A percentile compares a stretch with the other conserved stretches of the same genome.
Evolutionary conservation across 64 coral and sea anemone genomes (phyloP).

Genomic region (Trachythela sp.): DNA sequence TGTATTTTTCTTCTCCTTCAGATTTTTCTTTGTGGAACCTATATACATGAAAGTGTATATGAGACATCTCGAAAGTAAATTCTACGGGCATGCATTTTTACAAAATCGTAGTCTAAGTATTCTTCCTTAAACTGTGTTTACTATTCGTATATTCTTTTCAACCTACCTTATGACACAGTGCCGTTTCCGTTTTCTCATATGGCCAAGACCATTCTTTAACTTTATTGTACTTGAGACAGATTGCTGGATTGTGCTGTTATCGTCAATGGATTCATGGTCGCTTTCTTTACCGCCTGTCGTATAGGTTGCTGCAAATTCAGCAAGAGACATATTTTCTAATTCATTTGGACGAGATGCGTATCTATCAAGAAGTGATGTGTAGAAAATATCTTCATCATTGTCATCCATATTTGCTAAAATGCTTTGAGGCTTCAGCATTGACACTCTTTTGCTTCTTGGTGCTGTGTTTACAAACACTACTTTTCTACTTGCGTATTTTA

Average conservation of each 20-base stretch:
- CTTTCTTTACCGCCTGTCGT: not conserved
- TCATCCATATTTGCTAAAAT: not conserved
- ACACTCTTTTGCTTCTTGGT: slow-evolving; percentile 6
- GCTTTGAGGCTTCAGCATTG: not conserved
- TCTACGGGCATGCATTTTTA: not conserved
- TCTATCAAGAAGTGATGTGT: not conserved
- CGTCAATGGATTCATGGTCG: not conserved
- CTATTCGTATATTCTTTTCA: not conserved
- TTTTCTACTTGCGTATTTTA: not conserved
- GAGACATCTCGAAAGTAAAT: not conserved
- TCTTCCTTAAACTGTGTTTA: not conserved
- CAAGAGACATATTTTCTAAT: not conserved
- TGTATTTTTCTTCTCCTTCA: not conserved
- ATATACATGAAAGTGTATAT: not conserved
- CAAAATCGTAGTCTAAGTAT: not conserved
- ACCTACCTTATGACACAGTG: not conserved
- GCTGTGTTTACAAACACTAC: slow-evolving; percentile 7
- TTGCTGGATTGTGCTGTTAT: slow-evolving; percentile 5
- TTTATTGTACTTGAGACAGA: not conserved
- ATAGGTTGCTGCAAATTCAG: not conserved
- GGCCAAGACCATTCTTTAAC: not conserved
- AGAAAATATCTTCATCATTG: slow-evolving; percentile 2
- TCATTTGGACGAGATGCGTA: not conserved
- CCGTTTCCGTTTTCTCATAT: slow-evolving; percentile 5
- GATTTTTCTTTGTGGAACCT: slow-evolving; percentile 6